Conservation (phyloP, 1,140 invertebrate genomes). For the Drosophila guanche region DNA sequence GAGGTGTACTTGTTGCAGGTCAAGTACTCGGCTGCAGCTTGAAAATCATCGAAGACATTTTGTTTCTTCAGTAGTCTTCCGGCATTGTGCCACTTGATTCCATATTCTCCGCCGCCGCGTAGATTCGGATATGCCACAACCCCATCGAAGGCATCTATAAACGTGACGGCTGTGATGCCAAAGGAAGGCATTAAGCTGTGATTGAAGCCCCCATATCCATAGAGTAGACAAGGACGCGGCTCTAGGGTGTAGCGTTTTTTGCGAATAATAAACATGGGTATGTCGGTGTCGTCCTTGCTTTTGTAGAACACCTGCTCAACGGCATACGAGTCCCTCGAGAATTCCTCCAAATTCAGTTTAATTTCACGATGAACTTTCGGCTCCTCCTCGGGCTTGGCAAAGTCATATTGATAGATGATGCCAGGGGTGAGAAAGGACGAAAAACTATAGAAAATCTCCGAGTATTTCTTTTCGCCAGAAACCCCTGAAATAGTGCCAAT, state of each 20-base stretch:
- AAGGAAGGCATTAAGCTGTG: conserved; percentile 94
- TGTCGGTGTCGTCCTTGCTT: conserved; percentile 96
- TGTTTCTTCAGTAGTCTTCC: conserved; percentile 97
- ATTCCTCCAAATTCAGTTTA: conserved; percentile 92
- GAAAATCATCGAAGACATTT: conserved; percentile 99
- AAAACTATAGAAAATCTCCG: conserved; percentile 97
- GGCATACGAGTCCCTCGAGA: conserved; percentile 91
- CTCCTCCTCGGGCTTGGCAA: conserved; percentile 87
- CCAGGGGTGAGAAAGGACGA: conserved; percentile 96
- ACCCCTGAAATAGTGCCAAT: conserved; percentile 94
- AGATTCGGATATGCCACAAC: conserved; percentile 96
- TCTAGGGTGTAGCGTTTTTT: conserved; percentile 87
- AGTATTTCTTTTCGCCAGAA: conserved; percentile 92
- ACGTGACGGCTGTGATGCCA: conserved; percentile 87
- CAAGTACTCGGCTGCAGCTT: conserved; percentile 95
- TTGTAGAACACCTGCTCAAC: conserved; percentile 96
- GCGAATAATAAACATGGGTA: conserved; percentile 98
- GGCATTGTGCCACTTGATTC: conserved; percentile 97
- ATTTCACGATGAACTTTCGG: conserved; percentile 86
- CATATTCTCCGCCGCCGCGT: conserved; percentile 98
- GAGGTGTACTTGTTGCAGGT: conserved; percentile 92
- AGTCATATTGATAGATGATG: conserved; percentile 93
- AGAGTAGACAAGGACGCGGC: conserved; percentile 92
- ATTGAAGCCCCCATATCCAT: conserved; percentile 99
- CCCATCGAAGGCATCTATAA: conserved; percentile 95